Evolutionary conservation across 2,113 vertebrate genomes (phyloP), one percentile per base, ranked within the genome.

Genomic region (Petrocephalus microphthalmus): DNA sequence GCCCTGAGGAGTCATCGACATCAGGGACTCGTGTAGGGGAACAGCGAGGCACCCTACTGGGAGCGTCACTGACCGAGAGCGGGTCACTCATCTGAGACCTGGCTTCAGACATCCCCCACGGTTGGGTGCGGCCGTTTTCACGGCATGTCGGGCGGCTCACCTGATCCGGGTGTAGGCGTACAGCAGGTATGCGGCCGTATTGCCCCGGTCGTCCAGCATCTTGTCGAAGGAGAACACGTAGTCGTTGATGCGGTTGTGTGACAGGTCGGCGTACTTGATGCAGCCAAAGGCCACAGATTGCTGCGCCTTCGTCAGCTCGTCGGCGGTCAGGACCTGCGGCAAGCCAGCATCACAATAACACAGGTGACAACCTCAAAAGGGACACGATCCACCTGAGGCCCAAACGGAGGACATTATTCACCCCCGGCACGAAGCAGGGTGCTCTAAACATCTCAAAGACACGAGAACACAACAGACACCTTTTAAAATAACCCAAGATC

Each of bases 221-320:
- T 99, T 99, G 94, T 99, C 98, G 20, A 99, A 99, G 64, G 98
- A 99, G 95, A 99, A 99, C 49, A 99, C 92, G 20, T 99, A 99
- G 93, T 99, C 98, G 13, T 99, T 99, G 90, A 97, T 94, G 84
- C 98, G 96, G 92, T 99, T 99, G 94, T 99, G 97, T 10, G 97
- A 99, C 11, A 99, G 96, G 92, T 99, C 98, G n/a, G 98, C 97
- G 0, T 99, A 99, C 74, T 98, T 99, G 90, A 99, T 97, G 89
- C 98, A 99, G 19, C 98, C 98, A 15, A 98, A 99, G 0, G 98
- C 97, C 0, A 99, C 97, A 0, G 98, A 95, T 0, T 89, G 96
- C 95, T 99, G 98, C 13, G 98, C 98, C 89, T 95, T 96, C 5
- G 86, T 90, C 90, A 99, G 90, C 92, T 99, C 98, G 37, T 98